Evolutionary conservation across 2,797 vertebrate species (phyloP).

Genomic region (Petrocephalus sullivani): DNA sequence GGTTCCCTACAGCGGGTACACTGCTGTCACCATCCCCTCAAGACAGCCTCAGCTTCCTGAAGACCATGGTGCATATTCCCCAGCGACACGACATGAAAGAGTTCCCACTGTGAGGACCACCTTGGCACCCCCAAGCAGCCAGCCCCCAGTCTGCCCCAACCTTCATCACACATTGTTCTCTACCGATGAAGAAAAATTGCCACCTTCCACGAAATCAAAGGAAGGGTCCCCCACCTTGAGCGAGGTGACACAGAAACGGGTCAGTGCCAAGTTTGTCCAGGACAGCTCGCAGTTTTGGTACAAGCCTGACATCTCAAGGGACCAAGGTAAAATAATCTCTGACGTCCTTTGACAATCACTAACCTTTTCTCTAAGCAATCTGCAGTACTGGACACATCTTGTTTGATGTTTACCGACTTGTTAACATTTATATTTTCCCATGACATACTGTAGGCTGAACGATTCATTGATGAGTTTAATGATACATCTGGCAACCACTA

Average conservation of each 20-base stretch:
- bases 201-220: constrained; percentile 32
- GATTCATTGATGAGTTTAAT: neutral
- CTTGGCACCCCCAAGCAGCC: constrained; percentile 30
- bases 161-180: constrained; percentile 65
- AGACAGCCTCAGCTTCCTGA: constrained; percentile 75
- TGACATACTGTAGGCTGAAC: no score
- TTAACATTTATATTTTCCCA: neutral
- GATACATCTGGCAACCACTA: neutral
- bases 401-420: neutral
- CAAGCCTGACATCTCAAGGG: constrained; percentile 81
- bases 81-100: constrained; percentile 51
- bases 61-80: constrained; percentile 63
- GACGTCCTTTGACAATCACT: neutral
- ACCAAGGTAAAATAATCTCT: constrained; percentile 70
- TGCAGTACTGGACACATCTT: constrained; percentile 5
- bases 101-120: constrained; percentile 49
- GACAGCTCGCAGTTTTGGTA: constrained; percentile 92
- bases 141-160: constrained; percentile 31
- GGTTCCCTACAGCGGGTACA: constrained; percentile 69
- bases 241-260: constrained; percentile 55
- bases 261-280: constrained; percentile 82
- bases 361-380: neutral
- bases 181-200: constrained; percentile 49
- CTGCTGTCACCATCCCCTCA: constrained; percentile 62
- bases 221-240: constrained; percentile 33